A percentile compares a stretch with the other conserved stretches of the same genome.
Conservation (phyloP, 2,797 vertebrate species). For the Amazona finschi region DNA sequence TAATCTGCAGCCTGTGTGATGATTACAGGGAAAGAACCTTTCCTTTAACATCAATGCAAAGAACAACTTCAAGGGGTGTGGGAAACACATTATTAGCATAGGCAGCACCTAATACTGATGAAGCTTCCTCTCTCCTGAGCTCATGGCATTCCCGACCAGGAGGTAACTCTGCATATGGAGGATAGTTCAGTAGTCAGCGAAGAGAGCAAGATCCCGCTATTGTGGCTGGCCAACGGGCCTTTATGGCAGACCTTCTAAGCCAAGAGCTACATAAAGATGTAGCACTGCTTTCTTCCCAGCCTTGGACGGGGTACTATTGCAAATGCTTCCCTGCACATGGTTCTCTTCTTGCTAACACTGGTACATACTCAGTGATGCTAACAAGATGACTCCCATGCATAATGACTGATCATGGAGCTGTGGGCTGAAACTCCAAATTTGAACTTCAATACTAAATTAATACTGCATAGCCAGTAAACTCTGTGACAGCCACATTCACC, state of each 20-base stretch:
- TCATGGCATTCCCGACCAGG: neutral
- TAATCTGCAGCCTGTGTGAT: neutral
- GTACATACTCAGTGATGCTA: rapidly evolving
- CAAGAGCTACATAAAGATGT: neutral
- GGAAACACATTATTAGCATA: neutral
- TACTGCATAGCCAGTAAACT: rapidly evolving
- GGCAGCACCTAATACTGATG: neutral
- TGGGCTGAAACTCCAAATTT: neutral
- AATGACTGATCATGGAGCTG: neutral
- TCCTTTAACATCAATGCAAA: neutral
- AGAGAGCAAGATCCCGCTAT: neutral
- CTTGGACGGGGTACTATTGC: rapidly evolving
- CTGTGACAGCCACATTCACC: neutral
- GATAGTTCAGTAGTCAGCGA: neutral
- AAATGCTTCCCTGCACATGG: rapidly evolving
- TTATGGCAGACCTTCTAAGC: neutral
- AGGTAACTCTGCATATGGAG: neutral
- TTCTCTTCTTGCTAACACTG: neutral
- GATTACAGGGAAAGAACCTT: neutral
- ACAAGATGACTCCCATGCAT: neutral
- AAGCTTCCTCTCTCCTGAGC: neutral
- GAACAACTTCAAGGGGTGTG: neutral
- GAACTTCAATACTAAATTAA: neutral
- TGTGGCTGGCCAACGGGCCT: neutral
- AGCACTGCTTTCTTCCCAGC: neutral